Conservation (phyloP, 1,140 invertebrate genomes). For the Sitobion miscanthi region DNA sequence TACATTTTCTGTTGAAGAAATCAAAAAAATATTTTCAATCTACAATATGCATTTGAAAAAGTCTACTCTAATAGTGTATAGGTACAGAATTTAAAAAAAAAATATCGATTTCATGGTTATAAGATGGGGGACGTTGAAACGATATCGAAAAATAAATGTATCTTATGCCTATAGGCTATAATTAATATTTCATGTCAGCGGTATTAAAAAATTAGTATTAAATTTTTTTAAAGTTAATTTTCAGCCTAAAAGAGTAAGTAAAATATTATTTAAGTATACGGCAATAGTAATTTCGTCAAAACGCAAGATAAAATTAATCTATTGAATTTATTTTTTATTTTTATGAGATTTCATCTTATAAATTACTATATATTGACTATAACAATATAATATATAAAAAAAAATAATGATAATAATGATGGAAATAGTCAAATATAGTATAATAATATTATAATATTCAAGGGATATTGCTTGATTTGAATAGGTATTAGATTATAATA, state of each 20-base stretch:
- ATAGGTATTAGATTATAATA: no score
- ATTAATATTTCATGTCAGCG: no score
- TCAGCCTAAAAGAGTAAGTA: background rate
- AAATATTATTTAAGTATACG: background rate
- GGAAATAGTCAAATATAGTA: no score
- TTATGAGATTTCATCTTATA: no score
- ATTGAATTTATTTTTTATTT: background rate
- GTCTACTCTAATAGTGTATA: background rate
- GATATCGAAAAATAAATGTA: background rate
- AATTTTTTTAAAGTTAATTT: background rate
- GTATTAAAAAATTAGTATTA: no score
- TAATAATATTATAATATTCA: no score
- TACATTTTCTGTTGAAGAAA: background rate
- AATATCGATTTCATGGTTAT: background rate
- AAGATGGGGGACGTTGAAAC: background rate
- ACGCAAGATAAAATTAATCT: no score
- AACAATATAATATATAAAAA: no score
- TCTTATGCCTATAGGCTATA: background rate
- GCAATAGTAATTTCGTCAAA: background rate
- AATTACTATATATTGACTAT: no score
- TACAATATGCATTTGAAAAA: background rate
- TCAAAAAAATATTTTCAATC: background rate
- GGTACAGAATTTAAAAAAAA: background rate
- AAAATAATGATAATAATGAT: no score
- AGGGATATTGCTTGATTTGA: no score